Base-by-base conservation (phyloP, 92 coral and sea anemone species). In the Bergia puertoricense region DNA sequence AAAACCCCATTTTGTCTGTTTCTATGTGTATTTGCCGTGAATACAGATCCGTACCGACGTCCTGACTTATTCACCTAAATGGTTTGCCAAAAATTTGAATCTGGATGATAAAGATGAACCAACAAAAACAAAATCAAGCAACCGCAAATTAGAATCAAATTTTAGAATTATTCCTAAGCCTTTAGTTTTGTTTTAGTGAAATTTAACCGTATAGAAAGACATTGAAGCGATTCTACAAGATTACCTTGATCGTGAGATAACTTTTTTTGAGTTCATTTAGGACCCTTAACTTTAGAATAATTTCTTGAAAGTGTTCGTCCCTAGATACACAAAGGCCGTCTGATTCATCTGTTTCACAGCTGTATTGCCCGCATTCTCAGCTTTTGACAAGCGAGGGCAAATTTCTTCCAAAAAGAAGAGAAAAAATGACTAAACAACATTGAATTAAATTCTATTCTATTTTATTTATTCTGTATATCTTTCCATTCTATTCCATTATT, bases 261-360 rank as follows among this genome's bases (percentile, higher is more conserved):
- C 9, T n/a, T 5, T 65, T 71, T 45, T 84, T 84, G 43, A 45
- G 36, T 8, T 71, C 9, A 14, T 62, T 41, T 67, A 13, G 40
- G 16, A 44, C 79, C 48, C 68, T 48, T 10, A 46, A 44, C 72
- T 18, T 11, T 9, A 84, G n/a, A 46, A 18, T 71, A 46, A 59
- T 68, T 84, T 68, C 46, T 39, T 80, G 37, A 42, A 43, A 76
- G 54, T 72, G 79, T 16, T 56, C 65, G 77, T 84, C 79, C 65
- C 36, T 84, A 30, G 67, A 84, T 30, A 84, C 87, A 45, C 39
- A 16, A 69, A 69, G 66, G 20, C 56, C 6, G 56, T 18, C 42
- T 13, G 8, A 5, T 57, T 46, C 87, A 45, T 84, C 77, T 84
- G 87, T 51, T 71, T 13, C 57, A 84, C 87, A 84, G 87, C 87